These are phyloP conservation scores for Prunella strophiata DNA, from an alignment of 2,797 vertebrate genomes.

Conservation along the genomic window DNA sequence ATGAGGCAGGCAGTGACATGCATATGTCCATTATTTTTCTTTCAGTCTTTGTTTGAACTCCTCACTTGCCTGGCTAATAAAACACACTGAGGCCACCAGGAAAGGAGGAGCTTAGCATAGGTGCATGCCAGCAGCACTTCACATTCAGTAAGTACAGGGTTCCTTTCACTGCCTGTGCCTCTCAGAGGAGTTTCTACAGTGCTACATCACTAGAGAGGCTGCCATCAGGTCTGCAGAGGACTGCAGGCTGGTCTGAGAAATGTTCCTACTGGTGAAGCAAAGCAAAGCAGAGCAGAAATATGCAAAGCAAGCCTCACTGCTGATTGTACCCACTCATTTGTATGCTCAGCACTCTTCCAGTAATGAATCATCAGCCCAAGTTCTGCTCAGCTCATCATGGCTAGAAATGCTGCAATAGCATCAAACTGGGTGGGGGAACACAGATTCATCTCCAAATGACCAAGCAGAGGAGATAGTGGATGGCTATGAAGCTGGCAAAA, in stretches of 20 bases:
- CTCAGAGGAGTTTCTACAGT: neutral
- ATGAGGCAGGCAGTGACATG: neutral
- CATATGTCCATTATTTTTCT: neutral
- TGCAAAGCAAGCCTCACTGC: neutral
- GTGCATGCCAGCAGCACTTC: neutral
- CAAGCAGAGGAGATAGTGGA: neutral
- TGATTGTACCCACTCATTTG: constrained; percentile 41
- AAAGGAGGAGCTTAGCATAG: neutral
- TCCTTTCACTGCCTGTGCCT: neutral
- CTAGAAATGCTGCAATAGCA: constrained; percentile 30
- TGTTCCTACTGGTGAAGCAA: neutral
- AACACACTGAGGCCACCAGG: neutral
- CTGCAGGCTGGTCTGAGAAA: neutral
- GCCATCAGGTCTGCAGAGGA: neutral
- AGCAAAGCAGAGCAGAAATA: constrained; percentile 8
- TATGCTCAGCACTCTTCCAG: constrained; percentile 43
- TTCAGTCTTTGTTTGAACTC: neutral
- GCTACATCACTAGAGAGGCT: neutral
- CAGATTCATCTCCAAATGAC: neutral
- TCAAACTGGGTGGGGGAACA: neutral
- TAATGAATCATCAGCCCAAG: constrained; percentile 59
- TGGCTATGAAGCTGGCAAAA: neutral
- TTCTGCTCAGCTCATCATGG: constrained; percentile 35
- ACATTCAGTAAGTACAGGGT: neutral
- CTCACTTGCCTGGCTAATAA: neutral